Evolutionary conservation across 2,888 invertebrate species (phyloP), one percentile per base, ranked within the genome.

Genomic region (Leucophenga montana): DNA sequence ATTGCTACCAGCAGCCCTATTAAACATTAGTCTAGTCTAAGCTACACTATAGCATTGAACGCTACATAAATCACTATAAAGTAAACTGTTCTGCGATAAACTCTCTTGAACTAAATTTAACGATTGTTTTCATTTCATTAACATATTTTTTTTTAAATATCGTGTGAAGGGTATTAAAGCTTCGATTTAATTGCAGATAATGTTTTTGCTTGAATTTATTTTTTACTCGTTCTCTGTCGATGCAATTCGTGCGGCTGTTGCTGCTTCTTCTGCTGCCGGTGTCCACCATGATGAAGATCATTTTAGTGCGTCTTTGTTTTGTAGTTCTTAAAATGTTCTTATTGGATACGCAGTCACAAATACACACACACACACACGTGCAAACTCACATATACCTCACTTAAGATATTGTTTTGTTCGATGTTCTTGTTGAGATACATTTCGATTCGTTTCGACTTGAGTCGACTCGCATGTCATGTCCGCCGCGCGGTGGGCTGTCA

Each of bases 401-500:
- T 56, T 31, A 2, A 56, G 13, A 11, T 20, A 44, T 64, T 48
- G 31, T n/a, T 50, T 61, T 71, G 73, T 71, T 75, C 72, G 74
- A 73, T 75, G 75, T 76, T 74, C 6, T 50, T 50, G 50, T 50
- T 50, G 50, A 59, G 13, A 59, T 31, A 59, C 33, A 31, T 31
- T 8, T 59, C n/a, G 16, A 33, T 18, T 56, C 13, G 20, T 22
- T 56, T 13, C 56, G 3, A 46, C 46, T 46, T n/a, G n/a, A 27
- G 44, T 62, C n/a, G 50, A 74, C 78, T 85, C 80, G 83, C 83
- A 85, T 85, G 85, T 85, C 85, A 85, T 85, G 85, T 85, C 83
- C 85, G 84, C 81, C 85, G 84, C 81, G 82, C 85, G 83, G 83
- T 85, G 85, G 87, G 83, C 86, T 86, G 86, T 86, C 86, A 86